Base-by-base conservation (phyloP, 2,797 vertebrate species). In the Pygocentrus nattereri region DNA sequence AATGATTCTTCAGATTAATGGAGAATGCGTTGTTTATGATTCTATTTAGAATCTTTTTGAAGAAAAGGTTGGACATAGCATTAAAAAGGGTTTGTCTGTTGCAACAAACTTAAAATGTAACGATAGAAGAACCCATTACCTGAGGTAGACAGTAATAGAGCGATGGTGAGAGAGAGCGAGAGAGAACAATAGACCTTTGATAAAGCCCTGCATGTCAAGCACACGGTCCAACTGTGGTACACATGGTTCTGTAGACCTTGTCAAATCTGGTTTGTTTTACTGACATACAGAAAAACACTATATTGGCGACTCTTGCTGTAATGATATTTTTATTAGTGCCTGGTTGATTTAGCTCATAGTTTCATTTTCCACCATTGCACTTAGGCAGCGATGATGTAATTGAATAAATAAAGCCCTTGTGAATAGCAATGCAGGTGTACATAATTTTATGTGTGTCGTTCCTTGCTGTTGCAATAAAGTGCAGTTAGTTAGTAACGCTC, bases 321-420 rank as follows among this genome's bases (percentile, higher is more conserved):
- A 21, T 38, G 7, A 52, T 62, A 58, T 62, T 79, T 59, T 71
- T 64, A 72, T 79, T 52, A 52, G 30, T 25, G n/a, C 11, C 6
- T 23, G 11, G 41, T 38, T 19, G 5, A 31, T 71, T 19, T 71
- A 71, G 13, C 69, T 71, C 69, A 70, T 50, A 18, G 69, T 52
- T 52, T 52, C 47, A 44, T 52, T 71, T 50, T 71, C 69, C 19
- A 1, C 30, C n/a, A 15, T 52, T 52, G 23, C 15, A 27, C 44
- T 70, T 16, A 1, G 41, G 67, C n/a, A 27, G 23, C 44, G 23
- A 52, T 52, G 47, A 15, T 47, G 41, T 70, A 70, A 71, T 50
- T 50, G 25, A 50, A 21, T 72, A 25, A 73, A 52, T 61, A 59
- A 70, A 47, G n/a, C 13, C 27, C 5, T 44, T 5, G 6, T 7